Conservation (phyloP, 2,888 invertebrate species). For the Mycalesis mineus region DNA sequence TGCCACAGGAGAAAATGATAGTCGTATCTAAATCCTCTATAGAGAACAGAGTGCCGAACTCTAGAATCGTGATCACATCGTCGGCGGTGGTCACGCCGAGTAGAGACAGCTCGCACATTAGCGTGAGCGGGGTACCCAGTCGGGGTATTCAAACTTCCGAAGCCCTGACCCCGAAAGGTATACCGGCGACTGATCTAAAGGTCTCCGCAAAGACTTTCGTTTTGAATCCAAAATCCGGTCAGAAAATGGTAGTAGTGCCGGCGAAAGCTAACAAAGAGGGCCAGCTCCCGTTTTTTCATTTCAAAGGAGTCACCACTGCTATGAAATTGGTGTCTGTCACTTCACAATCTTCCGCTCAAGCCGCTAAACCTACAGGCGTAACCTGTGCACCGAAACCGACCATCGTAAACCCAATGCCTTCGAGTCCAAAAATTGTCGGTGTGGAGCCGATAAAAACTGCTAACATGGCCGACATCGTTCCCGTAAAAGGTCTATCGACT, state of each 20-base stretch:
- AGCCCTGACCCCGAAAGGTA: constrained; percentile 64
- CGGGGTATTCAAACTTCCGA: constrained; percentile 45
- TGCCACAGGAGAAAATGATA: constrained; percentile 65
- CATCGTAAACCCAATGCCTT: constrained; percentile 44
- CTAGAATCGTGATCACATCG: constrained; percentile 62
- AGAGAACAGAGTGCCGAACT: constrained; percentile 52
- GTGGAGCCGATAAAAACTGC: constrained; percentile 60
- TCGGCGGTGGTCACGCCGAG: constrained; percentile 48
- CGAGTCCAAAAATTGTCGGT: constrained; percentile 51
- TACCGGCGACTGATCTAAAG: constrained; percentile 70
- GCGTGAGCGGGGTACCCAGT: constrained; percentile 49
- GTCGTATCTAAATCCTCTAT: constrained; percentile 64
- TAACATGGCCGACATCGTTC: constrained; percentile 68
- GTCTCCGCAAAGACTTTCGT: constrained; percentile 72
- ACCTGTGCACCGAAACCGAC: constrained; percentile 59
- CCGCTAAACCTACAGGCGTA: constrained; percentile 46
- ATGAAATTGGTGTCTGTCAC: constrained; percentile 72
- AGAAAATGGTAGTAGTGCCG: constrained; percentile 73
- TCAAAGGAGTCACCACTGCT: constrained; percentile 65
- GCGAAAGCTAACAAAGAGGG: constrained; percentile 64
- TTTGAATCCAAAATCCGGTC: constrained; percentile 69
- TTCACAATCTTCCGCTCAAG: constrained; percentile 52
- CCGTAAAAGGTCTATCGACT: constrained; percentile 63
- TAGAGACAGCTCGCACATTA: constrained; percentile 45
- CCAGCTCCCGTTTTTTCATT: constrained; percentile 64